phyloP scores from a whole-genome alignment of 2,888 invertebrate species.

The Brachynemurus nebulosus region DNA sequence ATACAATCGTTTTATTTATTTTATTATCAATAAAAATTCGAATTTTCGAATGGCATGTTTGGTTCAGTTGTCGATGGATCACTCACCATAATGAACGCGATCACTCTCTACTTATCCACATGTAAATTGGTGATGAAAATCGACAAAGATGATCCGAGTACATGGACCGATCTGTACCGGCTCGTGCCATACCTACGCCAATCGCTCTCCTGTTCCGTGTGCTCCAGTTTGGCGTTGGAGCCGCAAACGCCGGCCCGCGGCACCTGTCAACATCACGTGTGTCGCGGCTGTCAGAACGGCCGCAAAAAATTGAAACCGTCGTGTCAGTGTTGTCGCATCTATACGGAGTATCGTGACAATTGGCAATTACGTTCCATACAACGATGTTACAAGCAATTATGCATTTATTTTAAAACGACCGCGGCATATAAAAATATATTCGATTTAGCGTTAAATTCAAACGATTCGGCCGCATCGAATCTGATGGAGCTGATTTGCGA shows the following conservation, averaged over 20 bases:
- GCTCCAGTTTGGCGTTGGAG: constrained; percentile 66
- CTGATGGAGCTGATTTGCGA: constrained; percentile 65
- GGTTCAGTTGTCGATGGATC: not conserved
- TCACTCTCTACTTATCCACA: constrained; percentile 68
- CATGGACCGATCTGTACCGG: constrained; percentile 69
- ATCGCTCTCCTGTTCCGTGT: constrained; percentile 79
- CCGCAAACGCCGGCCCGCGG: constrained; percentile 66
- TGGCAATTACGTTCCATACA: constrained; percentile 65
- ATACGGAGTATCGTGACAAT: constrained; percentile 69
- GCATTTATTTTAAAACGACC: constrained; percentile 66
- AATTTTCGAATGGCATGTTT: no score
- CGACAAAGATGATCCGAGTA: constrained; percentile 52
- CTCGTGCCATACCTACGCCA: constrained; percentile 74
- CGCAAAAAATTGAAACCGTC: constrained; percentile 73
- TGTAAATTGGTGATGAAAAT: constrained; percentile 67
- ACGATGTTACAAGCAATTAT: constrained; percentile 80
- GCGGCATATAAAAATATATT: constrained; percentile 49
- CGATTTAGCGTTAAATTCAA: constrained; percentile 35
- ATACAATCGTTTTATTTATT: no score
- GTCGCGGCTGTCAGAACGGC: constrained; percentile 70
- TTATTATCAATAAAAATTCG: no score
- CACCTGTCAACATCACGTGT: constrained; percentile 80
- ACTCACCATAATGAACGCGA: constrained; percentile 65
- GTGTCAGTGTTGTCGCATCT: constrained; percentile 76
- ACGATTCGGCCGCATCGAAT: constrained; percentile 38